Evolutionary conservation across 2,888 invertebrate species (phyloP), one percentile per base, ranked within the genome.

Genomic region (Plagiodera versicolora): DNA sequence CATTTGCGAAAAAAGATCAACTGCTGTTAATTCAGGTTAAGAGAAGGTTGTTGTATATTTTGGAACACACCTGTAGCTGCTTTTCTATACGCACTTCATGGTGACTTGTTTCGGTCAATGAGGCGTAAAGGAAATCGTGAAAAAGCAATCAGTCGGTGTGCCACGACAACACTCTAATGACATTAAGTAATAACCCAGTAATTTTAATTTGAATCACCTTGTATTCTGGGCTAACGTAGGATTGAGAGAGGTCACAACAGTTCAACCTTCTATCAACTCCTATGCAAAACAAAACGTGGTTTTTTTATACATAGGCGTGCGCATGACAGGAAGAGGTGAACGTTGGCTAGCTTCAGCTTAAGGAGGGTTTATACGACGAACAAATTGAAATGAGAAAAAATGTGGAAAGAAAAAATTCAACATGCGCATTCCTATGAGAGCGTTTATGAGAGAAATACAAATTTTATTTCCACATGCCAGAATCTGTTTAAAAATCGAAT

Each of bases 201-300:
- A 39, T 39, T 39, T 39, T 39, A 39, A 39, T 39, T 39, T 39
- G 39, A 39, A 39, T 39, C 39, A 39, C 39, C 39, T 39, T 39
- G 39, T 39, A 39, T 39, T 39, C 39, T 39, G n/a, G 14, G 39
- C 14, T 39, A 39, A 39, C 39, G 39, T 39, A 39, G 39, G 39
- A 39, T 39, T 10, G 39, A n/a, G 39, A 39, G 39, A 39, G 39
- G 39, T 39, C 39, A 39, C 39, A 11, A 39, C 39, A 14, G 39
- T 39, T 39, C 39, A 39, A 14, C 39, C 39, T 39, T 39, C 39
- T 39, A 39, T 39, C 39, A 39, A 39, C 39, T 39, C 39, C 39
- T 39, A 39, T 39, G 39, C 39, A 39, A 39, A 39, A 39, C 39
- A 39, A 39, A 39, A 39, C 39, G 39, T 39, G 39, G 39, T 39